A percentile compares a stretch with the other conserved stretches of the same genome.
Evolutionary conservation across 2,797 vertebrate species (phyloP).

Genomic region (Fratercula arctica): DNA sequence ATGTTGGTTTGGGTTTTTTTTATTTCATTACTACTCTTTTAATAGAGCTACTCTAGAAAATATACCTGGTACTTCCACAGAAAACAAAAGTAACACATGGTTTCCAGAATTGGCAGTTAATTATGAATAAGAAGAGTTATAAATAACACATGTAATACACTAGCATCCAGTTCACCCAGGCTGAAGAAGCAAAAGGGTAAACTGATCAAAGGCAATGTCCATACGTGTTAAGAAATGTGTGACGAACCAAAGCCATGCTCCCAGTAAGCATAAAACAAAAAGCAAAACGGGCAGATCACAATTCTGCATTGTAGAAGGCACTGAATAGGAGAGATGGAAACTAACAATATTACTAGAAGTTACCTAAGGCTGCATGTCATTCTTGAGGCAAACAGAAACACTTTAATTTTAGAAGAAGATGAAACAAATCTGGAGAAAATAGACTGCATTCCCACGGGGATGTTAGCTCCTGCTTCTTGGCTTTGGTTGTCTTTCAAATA

Average conservation of each 20-base stretch:
- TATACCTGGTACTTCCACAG: not conserved
- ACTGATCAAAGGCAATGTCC: not conserved
- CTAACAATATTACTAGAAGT: not conserved
- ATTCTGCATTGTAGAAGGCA: not conserved
- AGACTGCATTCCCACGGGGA: not conserved
- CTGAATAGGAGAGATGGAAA: not conserved
- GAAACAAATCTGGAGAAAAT: not conserved
- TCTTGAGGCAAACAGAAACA: not conserved
- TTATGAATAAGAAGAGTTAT: not conserved
- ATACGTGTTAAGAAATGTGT: not conserved
- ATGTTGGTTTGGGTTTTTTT: not conserved
- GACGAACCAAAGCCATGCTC: not conserved
- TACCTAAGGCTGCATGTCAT: not conserved
- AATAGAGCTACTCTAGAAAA: not conserved
- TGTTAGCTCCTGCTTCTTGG: not conserved
- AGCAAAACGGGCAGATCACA: not conserved
- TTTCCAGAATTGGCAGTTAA: not conserved
- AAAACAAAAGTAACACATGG: not conserved
- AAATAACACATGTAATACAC: not conserved
- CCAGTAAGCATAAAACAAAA: not conserved
- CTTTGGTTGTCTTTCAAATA: not conserved
- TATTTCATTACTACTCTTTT: not conserved
- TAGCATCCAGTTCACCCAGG: not conserved
- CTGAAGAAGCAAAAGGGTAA: not conserved
- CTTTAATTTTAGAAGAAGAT: not conserved